Conservation (phyloP, 2,113 vertebrate genomes). For the Cyprinodon variegatus region DNA sequence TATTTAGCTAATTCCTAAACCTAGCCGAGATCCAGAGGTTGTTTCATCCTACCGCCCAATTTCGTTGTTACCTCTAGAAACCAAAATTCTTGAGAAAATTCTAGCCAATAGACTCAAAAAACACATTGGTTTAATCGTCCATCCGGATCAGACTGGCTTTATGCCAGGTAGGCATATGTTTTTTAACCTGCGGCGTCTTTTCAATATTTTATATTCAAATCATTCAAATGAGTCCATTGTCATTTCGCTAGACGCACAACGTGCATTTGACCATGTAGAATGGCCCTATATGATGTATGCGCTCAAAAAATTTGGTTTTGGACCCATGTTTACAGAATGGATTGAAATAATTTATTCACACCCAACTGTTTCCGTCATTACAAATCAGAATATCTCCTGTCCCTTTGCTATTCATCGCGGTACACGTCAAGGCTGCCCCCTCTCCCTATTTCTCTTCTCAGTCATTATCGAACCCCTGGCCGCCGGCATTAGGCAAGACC, state of each 20-base stretch:
- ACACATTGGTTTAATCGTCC: not conserved
- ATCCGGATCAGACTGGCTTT: not conserved
- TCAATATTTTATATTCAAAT: not conserved
- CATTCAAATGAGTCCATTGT: not conserved
- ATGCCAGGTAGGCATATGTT: not conserved
- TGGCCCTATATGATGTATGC: not conserved
- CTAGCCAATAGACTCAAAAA: not conserved
- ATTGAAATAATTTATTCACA: not conserved
- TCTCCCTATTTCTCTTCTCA: not conserved
- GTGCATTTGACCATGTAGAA: not conserved
- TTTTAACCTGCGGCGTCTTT: not conserved
- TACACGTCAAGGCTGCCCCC: not conserved
- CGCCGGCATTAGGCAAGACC: not conserved
- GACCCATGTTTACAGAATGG: not conserved
- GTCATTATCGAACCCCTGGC: not conserved
- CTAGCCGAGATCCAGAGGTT: too few relatives aligned
- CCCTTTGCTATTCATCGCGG: not conserved
- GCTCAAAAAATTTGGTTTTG: constrained; percentile 2
- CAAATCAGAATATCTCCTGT: not conserved
- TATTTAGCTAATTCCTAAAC: too few relatives aligned
- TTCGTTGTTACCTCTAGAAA: too few relatives aligned
- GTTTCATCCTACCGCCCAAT: too few relatives aligned
- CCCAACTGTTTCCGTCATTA: not conserved
- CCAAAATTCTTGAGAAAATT: too few relatives aligned
- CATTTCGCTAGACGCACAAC: not conserved